Evolutionary conservation across 2,113 vertebrate genomes (phyloP).

Genomic region (Nycticorax nycticorax): DNA sequence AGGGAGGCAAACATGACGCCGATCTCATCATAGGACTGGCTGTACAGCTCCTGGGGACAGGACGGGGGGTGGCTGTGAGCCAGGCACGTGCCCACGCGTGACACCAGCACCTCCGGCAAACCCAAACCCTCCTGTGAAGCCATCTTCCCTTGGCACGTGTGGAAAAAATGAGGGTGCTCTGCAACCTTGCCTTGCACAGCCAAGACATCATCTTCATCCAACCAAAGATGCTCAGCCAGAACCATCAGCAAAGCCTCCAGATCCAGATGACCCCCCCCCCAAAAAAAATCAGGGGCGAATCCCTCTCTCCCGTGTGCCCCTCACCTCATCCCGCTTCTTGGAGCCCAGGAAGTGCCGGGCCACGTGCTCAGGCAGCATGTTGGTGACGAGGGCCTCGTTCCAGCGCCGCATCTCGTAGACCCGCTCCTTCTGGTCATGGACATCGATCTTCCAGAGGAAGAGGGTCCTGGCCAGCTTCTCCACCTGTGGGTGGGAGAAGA

Average conservation of each 20-base stretch:
- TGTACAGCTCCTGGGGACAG: slow-evolving; percentile 87
- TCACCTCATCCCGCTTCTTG: slow-evolving; percentile 93
- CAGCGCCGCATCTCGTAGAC: slow-evolving; percentile 95
- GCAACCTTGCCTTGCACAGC: not conserved
- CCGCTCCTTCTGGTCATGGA: slow-evolving; percentile 91
- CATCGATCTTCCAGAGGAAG: slow-evolving; percentile 92
- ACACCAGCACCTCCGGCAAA: not conserved
- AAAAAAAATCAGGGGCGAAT: not conserved
- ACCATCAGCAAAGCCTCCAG: not conserved
- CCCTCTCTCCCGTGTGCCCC: not conserved
- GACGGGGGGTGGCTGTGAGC: not conserved
- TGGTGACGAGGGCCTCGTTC: slow-evolving; percentile 93
- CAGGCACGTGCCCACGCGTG: fast-evolving
- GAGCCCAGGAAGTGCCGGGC: slow-evolving; percentile 92
- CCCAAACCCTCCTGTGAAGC: not conserved
- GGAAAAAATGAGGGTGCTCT: not conserved
- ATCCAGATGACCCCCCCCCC: not conserved
- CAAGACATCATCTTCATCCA: not conserved
- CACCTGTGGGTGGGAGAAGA: slow-evolving; percentile 70
- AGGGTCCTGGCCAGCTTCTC: slow-evolving; percentile 88
- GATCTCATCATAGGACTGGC: slow-evolving; percentile 94
- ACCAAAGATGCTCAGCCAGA: not conserved
- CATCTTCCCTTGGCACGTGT: not conserved
- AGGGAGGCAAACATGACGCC: slow-evolving; percentile 99
- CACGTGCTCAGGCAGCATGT: slow-evolving; percentile 96